Conservation (phyloP, 2,113 vertebrate species). For the Dinomys branickii region DNA sequence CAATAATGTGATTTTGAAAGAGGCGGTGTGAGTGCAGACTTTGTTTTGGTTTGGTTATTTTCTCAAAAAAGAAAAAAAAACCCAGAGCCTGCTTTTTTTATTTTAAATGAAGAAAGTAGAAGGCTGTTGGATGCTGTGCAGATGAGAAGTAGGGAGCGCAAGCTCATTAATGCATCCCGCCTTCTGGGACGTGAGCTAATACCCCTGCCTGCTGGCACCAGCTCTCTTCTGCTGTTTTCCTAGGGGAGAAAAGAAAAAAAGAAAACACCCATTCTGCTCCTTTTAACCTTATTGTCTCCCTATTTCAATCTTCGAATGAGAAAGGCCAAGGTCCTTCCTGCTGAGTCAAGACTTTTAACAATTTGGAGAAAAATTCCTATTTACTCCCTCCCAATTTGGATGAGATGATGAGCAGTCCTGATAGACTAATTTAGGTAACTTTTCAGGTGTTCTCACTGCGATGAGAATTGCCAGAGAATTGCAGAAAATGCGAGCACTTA, state of each 20-base stretch:
- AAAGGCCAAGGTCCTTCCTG: slow-evolving; percentile 65
- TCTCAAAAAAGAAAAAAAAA: slow-evolving; percentile 40
- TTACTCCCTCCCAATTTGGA: slow-evolving; percentile 50
- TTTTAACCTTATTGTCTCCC: slow-evolving; percentile 65
- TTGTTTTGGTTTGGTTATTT: slow-evolving; percentile 43
- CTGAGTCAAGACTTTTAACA: slow-evolving; percentile 77
- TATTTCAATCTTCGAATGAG: slow-evolving; percentile 68
- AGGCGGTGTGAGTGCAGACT: slow-evolving; percentile 24
- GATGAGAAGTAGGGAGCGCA: background rate
- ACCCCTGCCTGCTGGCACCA: slow-evolving; percentile 52
- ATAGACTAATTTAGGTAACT: slow-evolving; percentile 80
- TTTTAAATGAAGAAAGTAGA: background rate
- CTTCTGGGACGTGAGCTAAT: slow-evolving; percentile 65
- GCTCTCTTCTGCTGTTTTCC: slow-evolving; percentile 63
- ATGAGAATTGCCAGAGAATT: slow-evolving; percentile 77
- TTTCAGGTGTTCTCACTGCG: slow-evolving; percentile 81
- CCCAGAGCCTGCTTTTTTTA: slow-evolving; percentile 10
- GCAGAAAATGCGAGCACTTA: slow-evolving; percentile 84
- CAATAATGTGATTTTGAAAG: slow-evolving; percentile 67
- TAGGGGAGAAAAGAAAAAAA: background rate
- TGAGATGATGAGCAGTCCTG: slow-evolving; percentile 63
- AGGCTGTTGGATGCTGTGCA: background rate
- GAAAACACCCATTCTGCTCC: background rate
- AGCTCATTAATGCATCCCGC: slow-evolving; percentile 13
- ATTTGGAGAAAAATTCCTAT: slow-evolving; percentile 52